phyloP scores from a whole-genome alignment of 2,113 vertebrate species.

The Nothoprocta perdicaria region DNA sequence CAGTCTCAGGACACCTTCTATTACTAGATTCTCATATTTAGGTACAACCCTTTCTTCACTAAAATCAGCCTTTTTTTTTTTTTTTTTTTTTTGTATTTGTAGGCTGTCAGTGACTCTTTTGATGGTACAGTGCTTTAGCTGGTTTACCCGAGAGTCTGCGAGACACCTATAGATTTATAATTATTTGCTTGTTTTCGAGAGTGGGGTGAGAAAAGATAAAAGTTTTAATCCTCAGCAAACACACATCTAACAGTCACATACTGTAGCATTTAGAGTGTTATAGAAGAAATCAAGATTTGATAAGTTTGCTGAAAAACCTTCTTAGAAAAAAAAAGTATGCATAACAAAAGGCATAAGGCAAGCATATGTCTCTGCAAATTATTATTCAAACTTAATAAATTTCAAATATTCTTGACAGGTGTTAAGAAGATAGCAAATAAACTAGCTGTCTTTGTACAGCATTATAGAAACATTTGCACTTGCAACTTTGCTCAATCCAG shows the following conservation, averaged over 20 bases:
- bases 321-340: neutral
- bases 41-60: neutral
- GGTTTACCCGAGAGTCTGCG: neutral
- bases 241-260: neutral
- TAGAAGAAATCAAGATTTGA: neutral
- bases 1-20: accelerated
- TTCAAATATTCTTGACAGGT: neutral
- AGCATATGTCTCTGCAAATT: neutral
- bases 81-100: neutral
- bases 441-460: neutral
- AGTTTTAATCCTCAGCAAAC: neutral
- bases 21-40: neutral
- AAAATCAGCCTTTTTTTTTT: neutral
- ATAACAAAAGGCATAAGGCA: neutral
- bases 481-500: neutral
- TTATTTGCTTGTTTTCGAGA: neutral
- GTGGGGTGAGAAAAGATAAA: neutral
- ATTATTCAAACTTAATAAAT: neutral
- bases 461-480: neutral
- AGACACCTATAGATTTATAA: neutral
- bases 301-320: neutral
- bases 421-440: neutral
- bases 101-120: neutral
- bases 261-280: neutral
- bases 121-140: neutral